phyloP scores from a whole-genome alignment of 2,888 invertebrate genomes.

The Platerodrilus igneus region DNA sequence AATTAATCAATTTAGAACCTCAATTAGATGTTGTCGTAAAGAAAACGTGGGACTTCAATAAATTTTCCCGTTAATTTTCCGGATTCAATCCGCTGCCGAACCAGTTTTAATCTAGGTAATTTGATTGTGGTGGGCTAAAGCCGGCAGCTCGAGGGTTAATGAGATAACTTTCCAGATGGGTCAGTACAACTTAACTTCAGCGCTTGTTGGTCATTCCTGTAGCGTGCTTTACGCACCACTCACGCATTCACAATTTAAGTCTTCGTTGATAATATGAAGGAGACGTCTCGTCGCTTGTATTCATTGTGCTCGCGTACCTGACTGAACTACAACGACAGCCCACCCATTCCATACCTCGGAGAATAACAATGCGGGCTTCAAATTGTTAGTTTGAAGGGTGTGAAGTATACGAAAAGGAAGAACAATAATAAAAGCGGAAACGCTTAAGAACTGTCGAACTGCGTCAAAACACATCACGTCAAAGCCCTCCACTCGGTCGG shows the following conservation, averaged over 20 bases:
- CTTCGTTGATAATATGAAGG: constrained; percentile 5
- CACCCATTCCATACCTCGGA: no score
- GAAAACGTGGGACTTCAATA: constrained; percentile 11
- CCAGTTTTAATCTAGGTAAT: constrained; percentile 21
- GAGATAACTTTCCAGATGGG: constrained; percentile 23
- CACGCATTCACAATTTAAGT: constrained; percentile 14
- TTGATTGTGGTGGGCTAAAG: constrained; percentile 14
- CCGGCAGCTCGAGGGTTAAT: constrained; percentile 18
- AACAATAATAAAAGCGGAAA: constrained; percentile 28
- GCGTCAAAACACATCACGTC: constrained; percentile 34
- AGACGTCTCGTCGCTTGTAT: no score
- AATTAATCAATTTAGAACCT: constrained; percentile 7
- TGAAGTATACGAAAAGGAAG: constrained; percentile 13
- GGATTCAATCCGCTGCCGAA: constrained; percentile 15
- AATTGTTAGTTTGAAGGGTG: constrained; percentile 21
- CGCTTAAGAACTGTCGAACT: constrained; percentile 32
- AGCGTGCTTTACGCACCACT: no score
- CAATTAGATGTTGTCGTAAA: constrained; percentile 7
- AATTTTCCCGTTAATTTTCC: constrained; percentile 18
- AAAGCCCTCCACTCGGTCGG: no score
- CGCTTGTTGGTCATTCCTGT: no score
- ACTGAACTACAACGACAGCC: no score
- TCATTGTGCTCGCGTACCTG: constrained; percentile 25
- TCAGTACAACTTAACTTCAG: no score
- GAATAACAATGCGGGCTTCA: constrained; percentile 26